Base-by-base conservation (phyloP, 2,888 invertebrate genomes). In the Zele albiditarsus region DNA sequence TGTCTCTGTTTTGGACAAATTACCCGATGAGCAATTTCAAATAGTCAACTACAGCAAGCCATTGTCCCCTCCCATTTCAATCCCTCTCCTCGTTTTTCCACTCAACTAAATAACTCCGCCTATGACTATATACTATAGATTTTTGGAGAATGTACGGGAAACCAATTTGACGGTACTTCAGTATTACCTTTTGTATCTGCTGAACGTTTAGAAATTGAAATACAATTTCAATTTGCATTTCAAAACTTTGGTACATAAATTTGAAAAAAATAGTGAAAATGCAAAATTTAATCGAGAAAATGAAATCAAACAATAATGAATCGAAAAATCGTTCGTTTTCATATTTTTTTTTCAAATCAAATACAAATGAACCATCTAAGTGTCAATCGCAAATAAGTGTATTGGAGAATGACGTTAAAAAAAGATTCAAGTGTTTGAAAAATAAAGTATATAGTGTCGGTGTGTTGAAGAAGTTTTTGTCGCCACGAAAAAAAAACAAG, bases 391-490 rank as follows among this genome's bases (percentile, higher is more conserved):
- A 27, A 3, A 6, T 28, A 14, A 28, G 6, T 28, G 14, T 16
- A 28, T 25, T 23, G 4, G 25, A 20, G 23, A 58, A 25, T 27
- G 57, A 58, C 10, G 23, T 58, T 16, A 67, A 25, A 23, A 25
- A 23, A 46, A 3, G 27, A 16, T 68, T 49, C 53, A 28, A 53
- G 28, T 25, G 25, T 68, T 27, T n/a, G 16, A 53, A 53, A 28
- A 57, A 57, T 20, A 68, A 27, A 67, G 27, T 68, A n/a, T 16
- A 46, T 12, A 38, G n/a, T 14, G 42, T 2, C n/a, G 42, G 27
- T 16, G 60, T 60, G n/a, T 27, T 69, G 16, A 70, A 70, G 12
- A 70, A 42, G n/a, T 25, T 70, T 25, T 25, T 70, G 16, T 70
- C 42, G 38, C 42, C 60, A 38, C 58, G 72, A 23, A 33, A 20